These are phyloP conservation scores for Climacteris rufus DNA, from an alignment of 2,113 vertebrate genomes.

Conservation along the genomic window DNA sequence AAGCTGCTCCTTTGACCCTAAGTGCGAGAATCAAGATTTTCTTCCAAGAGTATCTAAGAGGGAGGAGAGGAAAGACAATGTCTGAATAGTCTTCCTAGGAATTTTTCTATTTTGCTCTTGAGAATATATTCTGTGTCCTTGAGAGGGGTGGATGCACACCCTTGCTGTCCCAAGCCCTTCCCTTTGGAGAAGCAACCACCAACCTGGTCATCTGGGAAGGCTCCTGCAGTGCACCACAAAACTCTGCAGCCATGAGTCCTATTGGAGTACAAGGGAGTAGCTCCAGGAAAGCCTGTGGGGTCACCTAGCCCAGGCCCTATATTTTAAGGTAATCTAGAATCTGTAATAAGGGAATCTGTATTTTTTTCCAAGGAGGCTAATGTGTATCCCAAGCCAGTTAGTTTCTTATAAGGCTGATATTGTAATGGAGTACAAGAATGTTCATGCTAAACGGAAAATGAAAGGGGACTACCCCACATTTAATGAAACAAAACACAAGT, in stretches of 20 bases:
- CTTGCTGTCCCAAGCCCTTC: background rate
- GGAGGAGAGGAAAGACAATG: background rate
- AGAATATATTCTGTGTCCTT: background rate
- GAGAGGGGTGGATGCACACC: rapidly evolving
- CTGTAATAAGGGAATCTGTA: background rate
- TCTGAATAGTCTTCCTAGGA: background rate
- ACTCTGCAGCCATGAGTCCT: background rate
- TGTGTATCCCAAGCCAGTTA: background rate
- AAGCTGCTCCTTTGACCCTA: background rate
- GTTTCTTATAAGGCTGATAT: background rate
- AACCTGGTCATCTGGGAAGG: background rate
- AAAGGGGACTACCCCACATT: background rate
- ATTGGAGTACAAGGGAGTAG: rapidly evolving
- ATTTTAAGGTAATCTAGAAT: background rate
- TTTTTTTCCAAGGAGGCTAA: background rate
- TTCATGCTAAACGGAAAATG: conserved; percentile 35
- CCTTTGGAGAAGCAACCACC: background rate
- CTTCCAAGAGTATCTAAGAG: background rate
- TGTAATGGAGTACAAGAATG: background rate
- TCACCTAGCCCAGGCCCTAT: background rate
- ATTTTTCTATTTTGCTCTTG: background rate
- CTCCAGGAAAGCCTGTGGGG: background rate
- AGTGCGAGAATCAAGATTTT: background rate
- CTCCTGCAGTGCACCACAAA: rapidly evolving
- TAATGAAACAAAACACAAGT: conserved; percentile 59